Percentiles rank a stretch among this genome's conserved stretches.
phyloP scores from a whole-genome alignment of 2,888 invertebrate species.

The Drosophila leonis region DNA sequence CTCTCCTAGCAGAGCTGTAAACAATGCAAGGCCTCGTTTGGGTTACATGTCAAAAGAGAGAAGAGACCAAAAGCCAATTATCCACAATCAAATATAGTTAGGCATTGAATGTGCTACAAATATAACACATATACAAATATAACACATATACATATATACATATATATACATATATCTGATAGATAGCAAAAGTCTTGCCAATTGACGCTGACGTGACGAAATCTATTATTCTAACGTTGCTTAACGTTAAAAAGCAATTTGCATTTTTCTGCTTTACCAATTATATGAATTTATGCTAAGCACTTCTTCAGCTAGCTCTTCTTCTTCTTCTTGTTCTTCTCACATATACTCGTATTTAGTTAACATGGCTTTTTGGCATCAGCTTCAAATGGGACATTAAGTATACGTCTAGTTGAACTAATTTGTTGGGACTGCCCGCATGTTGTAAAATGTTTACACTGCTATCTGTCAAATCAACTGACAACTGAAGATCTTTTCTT shows the following conservation, averaged over 20 bases:
- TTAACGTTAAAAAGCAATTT: slow-evolving; percentile 66
- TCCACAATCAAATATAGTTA: slow-evolving; percentile 31
- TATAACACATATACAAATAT: neutral
- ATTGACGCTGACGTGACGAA: slow-evolving; percentile 62
- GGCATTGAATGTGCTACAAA: slow-evolving; percentile 16
- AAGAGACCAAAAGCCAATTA: slow-evolving; percentile 41
- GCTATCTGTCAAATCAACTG: slow-evolving; percentile 83
- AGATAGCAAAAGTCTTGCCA: slow-evolving; percentile 12
- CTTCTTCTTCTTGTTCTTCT: neutral
- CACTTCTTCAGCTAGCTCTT: neutral
- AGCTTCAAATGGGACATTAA: slow-evolving; percentile 58
- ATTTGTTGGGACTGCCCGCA: slow-evolving; percentile 75
- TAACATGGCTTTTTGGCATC: slow-evolving; percentile 61
- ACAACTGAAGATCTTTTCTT: slow-evolving; percentile 67
- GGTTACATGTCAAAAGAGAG: slow-evolving; percentile 31
- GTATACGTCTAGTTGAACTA: slow-evolving; percentile 83
- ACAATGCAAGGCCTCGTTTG: slow-evolving; percentile 7
- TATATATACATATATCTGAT: neutral
- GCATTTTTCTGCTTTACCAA: slow-evolving; percentile 27
- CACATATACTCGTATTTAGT: neutral
- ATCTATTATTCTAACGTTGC: slow-evolving; percentile 72
- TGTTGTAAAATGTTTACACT: slow-evolving; percentile 76
- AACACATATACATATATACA: neutral
- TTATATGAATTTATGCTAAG: slow-evolving; percentile 8
- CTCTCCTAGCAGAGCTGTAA: slow-evolving; percentile 2